Evolutionary conservation across 35 echinoderm and acorn worm species (phyloP), one percentile per base, ranked within the genome.

Genomic region (Eucidaris tribuloides): DNA sequence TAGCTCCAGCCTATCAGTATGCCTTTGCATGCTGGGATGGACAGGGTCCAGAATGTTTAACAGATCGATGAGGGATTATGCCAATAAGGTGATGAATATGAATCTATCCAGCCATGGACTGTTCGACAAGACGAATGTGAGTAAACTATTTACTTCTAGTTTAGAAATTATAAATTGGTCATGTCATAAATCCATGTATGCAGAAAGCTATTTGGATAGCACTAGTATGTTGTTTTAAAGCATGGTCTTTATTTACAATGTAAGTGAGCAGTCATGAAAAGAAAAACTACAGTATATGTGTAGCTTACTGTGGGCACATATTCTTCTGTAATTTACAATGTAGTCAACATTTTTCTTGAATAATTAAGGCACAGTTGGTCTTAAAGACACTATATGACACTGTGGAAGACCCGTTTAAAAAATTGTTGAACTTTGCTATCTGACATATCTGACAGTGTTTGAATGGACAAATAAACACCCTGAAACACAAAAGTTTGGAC

Each of bases 21-120:
- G 77, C 96, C 39, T 99, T 76, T 89, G 96, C 96, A 50, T 93
- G 9, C 63, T 99, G 79, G 96, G 96, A 27, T 99, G 96, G 96
- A 93, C 91, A 5, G 96, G 96, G 0, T 99, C 96, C 18, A 81
- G 87, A 46, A 99, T 99, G 96, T 99, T 93, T 46, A 90, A 84
- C 48, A 79, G 91, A 61, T 93, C 90, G 5, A 90, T 99, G 28
- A 25, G 91, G 36, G 90, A 93, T 50, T 99, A 99, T 59, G 78
- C 96, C 17, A 86, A 90, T 42, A 93, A 89, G 70, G 90, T 90
- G 45, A 87, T 87, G 96, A 90, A 90, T 55, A 99, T 99, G 96
- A 84, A 83, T 2, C 71, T 99, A n/a, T 93, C 96, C 25, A 99
- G 91, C 37, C 96, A 99, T 93, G 91, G 87, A 42, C 76, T 99